Evolutionary conservation across 2,113 vertebrate genomes (phyloP), one percentile per base, ranked within the genome.

Genomic region (Sitta europaea): DNA sequence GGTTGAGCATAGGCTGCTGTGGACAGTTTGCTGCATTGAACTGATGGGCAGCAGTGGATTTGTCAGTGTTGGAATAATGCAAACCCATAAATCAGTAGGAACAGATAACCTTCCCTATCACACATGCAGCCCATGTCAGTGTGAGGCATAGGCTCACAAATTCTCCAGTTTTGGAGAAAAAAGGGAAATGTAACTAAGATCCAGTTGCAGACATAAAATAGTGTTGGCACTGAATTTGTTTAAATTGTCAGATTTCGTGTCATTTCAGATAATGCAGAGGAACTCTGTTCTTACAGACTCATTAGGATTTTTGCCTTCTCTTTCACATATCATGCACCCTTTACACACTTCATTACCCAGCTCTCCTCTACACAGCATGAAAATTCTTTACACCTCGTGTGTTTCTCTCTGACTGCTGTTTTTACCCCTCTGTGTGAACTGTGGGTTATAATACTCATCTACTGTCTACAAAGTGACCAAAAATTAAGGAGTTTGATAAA

Each of bases 301-400:
- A 53, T 91, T 85, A 88, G 53, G 66, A 91, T 38, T 94, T 92
- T 72, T 86, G 81, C 79, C 93, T 96, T 91, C 86, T 50, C 70
- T 66, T 94, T 95, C 93, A 76, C 73, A 42, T 70, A 22, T 50
- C 43, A 47, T 47, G 35, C 43, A 91, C 70, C 91, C 76, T 92
- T 96, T 87, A 81, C 83, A 96, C 51, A 81, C 88, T 86, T 96
- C 95, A 96, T 96, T 97, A 94, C 96, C 71, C 86, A 43, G 27
- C 74, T 95, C 62, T 90, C 88, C 90, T 95, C 85, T 73, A 70
- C 82, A 58, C 75, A 90, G 85, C 88, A 20, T 59, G 74, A 90
- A 59, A 71, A 87, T 55, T 58, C 87, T 94, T 76, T 76, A 53
- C 59, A 42, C 21, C 11, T 61, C 67, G 45, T 47, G 36, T 63